Conservation (phyloP, 2,888 invertebrate species). For the Xylota sylvarum region DNA sequence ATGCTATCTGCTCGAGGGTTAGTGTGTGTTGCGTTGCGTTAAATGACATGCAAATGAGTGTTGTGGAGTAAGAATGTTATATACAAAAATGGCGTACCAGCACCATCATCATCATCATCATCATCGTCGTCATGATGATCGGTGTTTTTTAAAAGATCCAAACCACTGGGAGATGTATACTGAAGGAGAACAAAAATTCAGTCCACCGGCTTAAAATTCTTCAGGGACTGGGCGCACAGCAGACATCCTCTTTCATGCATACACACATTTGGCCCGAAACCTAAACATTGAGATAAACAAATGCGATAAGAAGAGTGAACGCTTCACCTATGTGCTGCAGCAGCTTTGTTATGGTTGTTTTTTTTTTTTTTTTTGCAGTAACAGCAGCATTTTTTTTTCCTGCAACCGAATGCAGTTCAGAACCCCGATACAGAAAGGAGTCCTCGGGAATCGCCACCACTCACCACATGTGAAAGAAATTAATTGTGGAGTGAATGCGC, state of each 20-base stretch:
- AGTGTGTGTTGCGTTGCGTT: slow-evolving; percentile 76
- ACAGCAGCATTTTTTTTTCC: slow-evolving; percentile 17
- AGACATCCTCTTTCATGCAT: slow-evolving; percentile 69
- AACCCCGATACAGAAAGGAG: slow-evolving; percentile 42
- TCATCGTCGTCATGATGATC: slow-evolving; percentile 63
- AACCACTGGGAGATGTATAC: slow-evolving; percentile 38
- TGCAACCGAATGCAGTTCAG: slow-evolving; percentile 62
- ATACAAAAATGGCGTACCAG: slow-evolving; percentile 73
- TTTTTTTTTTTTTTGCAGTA: slow-evolving; percentile 36
- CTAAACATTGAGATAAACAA: slow-evolving; percentile 77
- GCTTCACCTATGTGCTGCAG: slow-evolving; percentile 74
- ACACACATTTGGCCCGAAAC: slow-evolving; percentile 74
- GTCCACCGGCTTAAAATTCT: slow-evolving; percentile 70
- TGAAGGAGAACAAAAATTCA: slow-evolving; percentile 55
- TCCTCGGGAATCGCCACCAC: slow-evolving; percentile 63
- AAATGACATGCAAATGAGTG: slow-evolving; percentile 77
- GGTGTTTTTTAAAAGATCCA: slow-evolving; percentile 36
- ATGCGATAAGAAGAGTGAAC: slow-evolving; percentile 76
- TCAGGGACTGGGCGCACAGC: slow-evolving; percentile 67
- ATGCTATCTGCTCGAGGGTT: slow-evolving; percentile 56
- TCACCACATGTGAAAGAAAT: slow-evolving; percentile 75
- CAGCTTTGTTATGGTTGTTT: slow-evolving; percentile 69
- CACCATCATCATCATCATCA: slow-evolving; percentile 62
- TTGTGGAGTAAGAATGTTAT: slow-evolving; percentile 64
- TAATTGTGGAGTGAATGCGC: slow-evolving; percentile 75